Base-by-base conservation (phyloP, 2,113 vertebrate species). In the Miniopterus natalensis region DNA sequence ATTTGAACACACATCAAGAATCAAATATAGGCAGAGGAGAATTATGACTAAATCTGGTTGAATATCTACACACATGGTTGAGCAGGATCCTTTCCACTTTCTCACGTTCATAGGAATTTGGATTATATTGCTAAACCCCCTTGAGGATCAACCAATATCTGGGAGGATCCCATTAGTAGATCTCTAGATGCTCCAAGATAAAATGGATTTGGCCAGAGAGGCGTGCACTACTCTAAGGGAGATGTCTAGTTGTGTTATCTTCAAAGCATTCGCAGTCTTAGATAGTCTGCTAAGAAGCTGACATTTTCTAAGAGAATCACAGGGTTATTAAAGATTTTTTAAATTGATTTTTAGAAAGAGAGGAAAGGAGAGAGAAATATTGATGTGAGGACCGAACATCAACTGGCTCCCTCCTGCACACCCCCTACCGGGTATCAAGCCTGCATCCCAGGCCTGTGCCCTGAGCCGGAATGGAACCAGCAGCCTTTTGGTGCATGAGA, bases 231-330 rank as follows among this genome's bases (percentile, higher is more conserved):
- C 57, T 70, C 6, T 51, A 17, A 68, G 20, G 5, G 2, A 11
- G 18, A 61, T 10, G 53, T 53, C 27, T 57, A 40, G 27, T 25
- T 57, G 1, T 63, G 55, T 18, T 45, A 55, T 21, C 70, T 47
- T 0, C 8, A 27, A 93, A 57, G 25, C 8, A 55, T 23, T 8
- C 5, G 2, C 29, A 14, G 20, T 91, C 66, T 21, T 71, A 42
- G 18, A 59, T 63, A 49, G 40, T 93, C 81, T 84, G 23, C 45
- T 27, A 36, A 40, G 53, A 49, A 87, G 49, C 59, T 88, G 57
- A 78, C 15, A 80, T 49, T 84, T 92, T 96, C 57, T 74, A 75
- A 92, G 73, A 92, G 13, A 88, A 29, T 65, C 95, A 70, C 3
- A 77, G 2, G 10, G 2, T 49, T 13, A 6, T 20, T 12, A 42